These are phyloP conservation scores for Remorina albescens DNA, from an alignment of 2,797 vertebrate genomes.

Conservation along the genomic window DNA sequence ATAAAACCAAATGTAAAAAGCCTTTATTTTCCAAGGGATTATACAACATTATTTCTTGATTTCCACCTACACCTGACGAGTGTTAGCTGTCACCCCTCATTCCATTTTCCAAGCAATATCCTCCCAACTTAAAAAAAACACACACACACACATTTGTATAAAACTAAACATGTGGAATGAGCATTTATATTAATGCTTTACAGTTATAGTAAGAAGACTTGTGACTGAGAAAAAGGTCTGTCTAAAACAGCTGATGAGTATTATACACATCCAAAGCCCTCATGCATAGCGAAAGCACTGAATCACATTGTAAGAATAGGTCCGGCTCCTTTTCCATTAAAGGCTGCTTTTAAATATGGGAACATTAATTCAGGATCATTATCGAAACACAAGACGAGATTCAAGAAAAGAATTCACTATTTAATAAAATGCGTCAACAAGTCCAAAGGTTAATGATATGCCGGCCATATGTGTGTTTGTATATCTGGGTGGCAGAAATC, in stretches of 20 bases:
- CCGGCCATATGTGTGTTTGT: neutral
- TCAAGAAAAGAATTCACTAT: neutral
- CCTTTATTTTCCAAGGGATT: no score
- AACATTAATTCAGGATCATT: constrained; percentile 12
- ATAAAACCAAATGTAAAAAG: no score
- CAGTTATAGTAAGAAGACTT: neutral
- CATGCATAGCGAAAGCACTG: constrained; percentile 26
- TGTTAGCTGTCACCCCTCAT: no score
- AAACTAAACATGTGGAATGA: neutral
- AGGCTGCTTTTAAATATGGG: constrained; percentile 8
- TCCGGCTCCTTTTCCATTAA: neutral
- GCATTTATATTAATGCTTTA: constrained; percentile 3
- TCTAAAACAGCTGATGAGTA: constrained; percentile 8
- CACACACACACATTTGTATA: no score
- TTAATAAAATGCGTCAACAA: neutral
- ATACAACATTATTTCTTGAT: no score
- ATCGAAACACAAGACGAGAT: neutral
- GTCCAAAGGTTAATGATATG: neutral
- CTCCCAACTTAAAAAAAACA: no score
- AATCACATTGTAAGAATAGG: constrained; percentile 57
- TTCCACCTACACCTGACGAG: no score
- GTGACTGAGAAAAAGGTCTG: neutral
- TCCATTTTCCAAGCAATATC: neutral
- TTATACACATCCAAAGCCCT: constrained; percentile 24
- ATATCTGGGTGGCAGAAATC: neutral